Evolutionary conservation across 92 coral and sea anemone species (phyloP).

Genomic region (Anthopleura xanthogrammica): DNA sequence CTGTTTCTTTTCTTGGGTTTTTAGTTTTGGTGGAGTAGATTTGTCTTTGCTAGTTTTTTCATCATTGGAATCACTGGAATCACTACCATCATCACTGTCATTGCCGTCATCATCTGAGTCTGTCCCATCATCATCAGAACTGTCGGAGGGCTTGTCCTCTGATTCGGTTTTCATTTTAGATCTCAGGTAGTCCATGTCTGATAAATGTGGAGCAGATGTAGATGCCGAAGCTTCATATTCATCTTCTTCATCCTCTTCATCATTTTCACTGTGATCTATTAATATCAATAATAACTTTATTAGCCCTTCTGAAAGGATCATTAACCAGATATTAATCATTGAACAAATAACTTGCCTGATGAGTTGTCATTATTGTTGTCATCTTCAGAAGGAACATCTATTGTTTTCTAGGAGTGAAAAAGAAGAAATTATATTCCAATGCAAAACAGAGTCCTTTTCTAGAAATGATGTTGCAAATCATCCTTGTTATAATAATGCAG

Average conservation of each 20-base stretch:
- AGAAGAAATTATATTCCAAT: background rate
- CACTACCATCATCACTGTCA: conserved; percentile 1
- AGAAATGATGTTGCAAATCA: too few relatives aligned
- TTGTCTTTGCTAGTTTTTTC: conserved; percentile 17
- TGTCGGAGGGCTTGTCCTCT: background rate
- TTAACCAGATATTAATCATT: background rate
- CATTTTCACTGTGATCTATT: conserved; percentile 66
- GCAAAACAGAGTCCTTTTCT: background rate
- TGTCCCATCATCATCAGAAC: conserved; percentile 2
- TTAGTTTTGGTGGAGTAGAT: background rate
- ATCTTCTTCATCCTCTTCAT: conserved; percentile 46
- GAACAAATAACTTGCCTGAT: background rate
- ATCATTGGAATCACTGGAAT: conserved; percentile 10
- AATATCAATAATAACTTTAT: conserved; percentile 38
- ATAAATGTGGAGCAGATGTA: conserved; percentile 29
- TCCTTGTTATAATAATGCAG: too few relatives aligned
- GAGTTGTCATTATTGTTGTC: background rate
- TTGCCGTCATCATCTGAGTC: conserved; percentile 13
- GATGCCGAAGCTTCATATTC: background rate
- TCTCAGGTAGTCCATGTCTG: conserved; percentile 94
- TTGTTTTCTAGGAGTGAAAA: background rate
- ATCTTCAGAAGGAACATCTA: background rate
- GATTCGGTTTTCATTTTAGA: conserved; percentile 56
- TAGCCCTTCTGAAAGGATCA: background rate
- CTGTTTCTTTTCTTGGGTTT: background rate